Conservation (phyloP, 1,140 invertebrate species). For the Zaprionus ghesquierei region DNA sequence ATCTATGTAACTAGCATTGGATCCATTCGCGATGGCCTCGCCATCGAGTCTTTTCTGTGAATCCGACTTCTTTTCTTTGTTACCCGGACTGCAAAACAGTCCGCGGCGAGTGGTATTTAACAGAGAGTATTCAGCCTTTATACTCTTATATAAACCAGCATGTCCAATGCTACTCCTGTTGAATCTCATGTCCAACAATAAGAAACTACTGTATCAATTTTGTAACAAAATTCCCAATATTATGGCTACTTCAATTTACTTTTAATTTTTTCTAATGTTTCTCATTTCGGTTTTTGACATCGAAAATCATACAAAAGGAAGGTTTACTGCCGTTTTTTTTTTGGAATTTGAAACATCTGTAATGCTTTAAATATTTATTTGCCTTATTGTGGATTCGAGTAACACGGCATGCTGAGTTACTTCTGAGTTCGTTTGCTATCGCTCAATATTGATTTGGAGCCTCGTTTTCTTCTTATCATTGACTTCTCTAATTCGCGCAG, state of each 20-base stretch:
- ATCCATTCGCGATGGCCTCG: slow-evolving; percentile 29
- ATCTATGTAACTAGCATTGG: slow-evolving; percentile 37
- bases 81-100: background rate
- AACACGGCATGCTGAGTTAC: background rate
- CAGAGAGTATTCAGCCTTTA: background rate
- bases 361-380: background rate
- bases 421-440: background rate
- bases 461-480: background rate
- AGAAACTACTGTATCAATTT: background rate
- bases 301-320: background rate
- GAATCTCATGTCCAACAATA: background rate
- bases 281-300: background rate
- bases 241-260: background rate
- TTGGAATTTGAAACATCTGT: background rate
- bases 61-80: background rate
- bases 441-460: background rate
- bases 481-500: background rate
- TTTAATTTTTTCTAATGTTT: background rate
- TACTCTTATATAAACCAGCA: background rate
- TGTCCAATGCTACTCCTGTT: background rate
- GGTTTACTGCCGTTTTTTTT: background rate
- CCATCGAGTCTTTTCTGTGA: background rate
- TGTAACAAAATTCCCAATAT: background rate
- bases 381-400: background rate
- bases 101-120: background rate